Evolutionary conservation across 2,888 invertebrate genomes (phyloP).

Genomic region (Hoplodrina blanda): DNA sequence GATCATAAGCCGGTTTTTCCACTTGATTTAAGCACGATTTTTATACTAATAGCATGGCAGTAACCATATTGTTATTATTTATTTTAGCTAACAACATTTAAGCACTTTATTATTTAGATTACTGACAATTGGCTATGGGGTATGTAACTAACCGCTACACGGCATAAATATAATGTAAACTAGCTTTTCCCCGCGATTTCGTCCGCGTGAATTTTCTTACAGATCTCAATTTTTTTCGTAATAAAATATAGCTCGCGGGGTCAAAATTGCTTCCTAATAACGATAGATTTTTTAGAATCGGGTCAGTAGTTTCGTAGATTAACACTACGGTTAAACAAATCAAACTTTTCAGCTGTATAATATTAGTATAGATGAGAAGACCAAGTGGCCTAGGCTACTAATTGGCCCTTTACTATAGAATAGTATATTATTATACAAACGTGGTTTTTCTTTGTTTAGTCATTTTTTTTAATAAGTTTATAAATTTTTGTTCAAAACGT

Average conservation of each 20-base stretch:
- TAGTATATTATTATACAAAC: not conserved
- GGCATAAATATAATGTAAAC: conserved; percentile 30
- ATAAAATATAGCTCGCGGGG: no score
- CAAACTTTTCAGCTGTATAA: no score
- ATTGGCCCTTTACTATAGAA: conserved; percentile 21
- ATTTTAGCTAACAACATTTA: conserved; percentile 45
- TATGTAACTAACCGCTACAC: conserved; percentile 48
- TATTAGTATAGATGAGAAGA: not conserved
- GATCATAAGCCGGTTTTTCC: conserved; percentile 86
- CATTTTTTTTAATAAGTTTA: conserved; percentile 26
- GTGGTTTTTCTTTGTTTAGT: conserved; percentile 34
- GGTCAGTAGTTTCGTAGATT: no score
- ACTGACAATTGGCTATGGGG: conserved; percentile 38
- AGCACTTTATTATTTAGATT: conserved; percentile 24
- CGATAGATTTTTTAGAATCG: no score
- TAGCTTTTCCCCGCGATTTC: no score
- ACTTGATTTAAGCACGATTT: conserved; percentile 73
- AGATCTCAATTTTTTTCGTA: no score
- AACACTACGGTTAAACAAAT: no score
- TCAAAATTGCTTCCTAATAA: no score
- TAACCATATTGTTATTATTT: conserved; percentile 44
- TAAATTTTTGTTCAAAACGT: conserved; percentile 12
- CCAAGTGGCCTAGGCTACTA: conserved; percentile 11
- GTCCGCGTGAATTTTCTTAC: no score
- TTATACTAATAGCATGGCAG: conserved; percentile 78